Base-by-base conservation (phyloP, 2,888 invertebrate species). In the Alentia gelatinosa region DNA sequence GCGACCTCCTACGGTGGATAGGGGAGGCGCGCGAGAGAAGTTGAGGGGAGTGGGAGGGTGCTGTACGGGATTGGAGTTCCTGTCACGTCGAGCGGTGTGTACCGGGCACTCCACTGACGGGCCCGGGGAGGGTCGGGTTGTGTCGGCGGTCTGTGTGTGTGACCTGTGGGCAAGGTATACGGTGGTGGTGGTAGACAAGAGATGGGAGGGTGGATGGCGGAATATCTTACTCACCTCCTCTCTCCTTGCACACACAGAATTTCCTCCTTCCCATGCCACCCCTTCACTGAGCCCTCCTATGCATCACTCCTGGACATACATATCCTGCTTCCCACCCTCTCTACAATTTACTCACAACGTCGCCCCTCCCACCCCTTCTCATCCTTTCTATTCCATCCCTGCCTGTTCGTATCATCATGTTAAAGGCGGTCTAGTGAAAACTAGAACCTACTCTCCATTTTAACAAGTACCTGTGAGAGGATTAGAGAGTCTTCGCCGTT, bases 71-170 rank as follows among this genome's bases (percentile, higher is more conserved):
- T 86, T 47, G 50, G 86, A 47, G 42, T 50, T 26, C 86, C 7
- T 30, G 47, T 42, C 86, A 86, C 86, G 86, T 33, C 26, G 5
- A 30, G 47, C 86, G 12, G 15, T 47, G 86, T 86, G 86, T 86
- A 33, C 86, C 42, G 33, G 42, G 30, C 50, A n/a, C 86, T 86
- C 47, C 47, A 12, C 86, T 3, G 86, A 1, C 9, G 15, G 50
- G n/a, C 15, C 26, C 12, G 7, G 47, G 15, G n/a, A 1, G 47
- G 86, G 47, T 86, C 86, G 50, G 86, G 86, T 86, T 86, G 33
- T 86, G 79, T 35, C 30, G 12, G 12, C 68, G 26, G 26, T 12
- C n/a, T 30, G 30, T 68, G 68, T 26, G 30, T 68, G 12, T 68
- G 26, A 12, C 56, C 9, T 56, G 56, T 3, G n/a, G 47, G 5